Base-by-base conservation (phyloP, 2,113 vertebrate species). In the Muntiacus muntjak region DNA sequence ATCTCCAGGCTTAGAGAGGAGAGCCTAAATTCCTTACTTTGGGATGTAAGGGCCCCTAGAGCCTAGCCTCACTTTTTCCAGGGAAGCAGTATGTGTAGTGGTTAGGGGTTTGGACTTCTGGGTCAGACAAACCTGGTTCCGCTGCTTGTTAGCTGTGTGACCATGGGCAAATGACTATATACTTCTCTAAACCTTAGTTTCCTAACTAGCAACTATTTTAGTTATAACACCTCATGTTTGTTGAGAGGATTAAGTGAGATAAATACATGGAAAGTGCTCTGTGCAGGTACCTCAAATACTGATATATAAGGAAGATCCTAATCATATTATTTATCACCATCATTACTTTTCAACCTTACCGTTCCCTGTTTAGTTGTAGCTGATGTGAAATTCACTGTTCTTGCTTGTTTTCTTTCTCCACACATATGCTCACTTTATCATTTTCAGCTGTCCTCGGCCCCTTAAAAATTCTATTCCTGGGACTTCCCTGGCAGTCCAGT, bases 111-210 rank as follows among this genome's bases (percentile, higher is more conserved):
- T 45, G 85, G 58, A 17, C 43, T 45, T 47, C 64, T 40, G 43
- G 43, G 11, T 57, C 67, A 67, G 52, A 89, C 40, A 79, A 45
- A 71, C 6, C 23, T 89, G 78, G 23, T 87, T 92, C 74, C 43
- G 2, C 54, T 45, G 33, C 64, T 91, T 71, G 5, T 16, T 50
- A 47, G 19, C 91, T 87, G 23, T 91, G 19, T 85, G 90, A 85
- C 55, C 67, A 60, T n/a, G 25, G 43, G 26, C 71, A 92, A 92
- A 81, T 87, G 57, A 40, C 62, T 50, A n/a, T 89, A 45, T 87
- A 79, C 40, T 55, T 78, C 55, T 91, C 55, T 90, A 62, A 97
- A 84, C 16, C 40, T 92, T 74, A 36, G 76, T 94, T 95, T 90
- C 64, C 52, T 81, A 87, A 47, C 36, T 30, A 9, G 50, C 52